A percentile compares a stretch with the other conserved stretches of the same genome.
phyloP scores from a whole-genome alignment of 2,113 vertebrate genomes.

The Entelurus aequoreus region DNA sequence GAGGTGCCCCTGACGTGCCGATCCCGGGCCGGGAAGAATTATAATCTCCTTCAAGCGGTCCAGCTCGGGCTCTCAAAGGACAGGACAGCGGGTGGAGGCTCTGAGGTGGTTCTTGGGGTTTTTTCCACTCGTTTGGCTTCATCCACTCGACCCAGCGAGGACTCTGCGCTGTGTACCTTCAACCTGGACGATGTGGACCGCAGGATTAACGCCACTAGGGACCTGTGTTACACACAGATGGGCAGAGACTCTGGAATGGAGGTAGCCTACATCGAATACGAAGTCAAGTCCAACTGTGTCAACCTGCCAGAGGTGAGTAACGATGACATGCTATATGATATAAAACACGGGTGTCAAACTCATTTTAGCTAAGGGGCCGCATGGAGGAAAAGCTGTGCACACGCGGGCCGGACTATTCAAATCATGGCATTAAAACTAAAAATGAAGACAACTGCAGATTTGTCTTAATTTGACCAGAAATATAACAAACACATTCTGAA shows the following conservation, averaged over 20 bases:
- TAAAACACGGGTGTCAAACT: too few relatives aligned
- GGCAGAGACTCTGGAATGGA: constrained; percentile 79
- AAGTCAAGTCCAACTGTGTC: constrained; percentile 92
- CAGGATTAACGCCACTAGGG: constrained; percentile 83
- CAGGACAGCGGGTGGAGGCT: constrained; percentile 11
- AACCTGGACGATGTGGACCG: constrained; percentile 82
- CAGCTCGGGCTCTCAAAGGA: constrained; percentile 69
- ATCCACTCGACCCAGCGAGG: constrained; percentile 75
- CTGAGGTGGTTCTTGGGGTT: constrained; percentile 80
- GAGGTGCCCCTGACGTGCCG: constrained; percentile 86
- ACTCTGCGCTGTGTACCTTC: constrained; percentile 88
- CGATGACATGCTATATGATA: too few relatives aligned
- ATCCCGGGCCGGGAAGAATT: constrained; percentile 69
- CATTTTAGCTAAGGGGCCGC: too few relatives aligned
- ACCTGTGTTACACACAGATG: constrained; percentile 88
- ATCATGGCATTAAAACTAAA: too few relatives aligned
- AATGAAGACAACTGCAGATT: too few relatives aligned
- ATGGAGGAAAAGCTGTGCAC: too few relatives aligned
- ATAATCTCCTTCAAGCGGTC: constrained; percentile 87
- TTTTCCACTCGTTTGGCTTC: constrained; percentile 81
- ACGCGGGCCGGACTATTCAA: too few relatives aligned
- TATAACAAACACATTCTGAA: too few relatives aligned
- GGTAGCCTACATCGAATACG: constrained; percentile 92
- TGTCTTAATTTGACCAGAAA: too few relatives aligned
- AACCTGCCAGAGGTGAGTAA: constrained; percentile 86